Conservation (phyloP, 2,888 invertebrate species). For the Tetragonisca angustula region DNA sequence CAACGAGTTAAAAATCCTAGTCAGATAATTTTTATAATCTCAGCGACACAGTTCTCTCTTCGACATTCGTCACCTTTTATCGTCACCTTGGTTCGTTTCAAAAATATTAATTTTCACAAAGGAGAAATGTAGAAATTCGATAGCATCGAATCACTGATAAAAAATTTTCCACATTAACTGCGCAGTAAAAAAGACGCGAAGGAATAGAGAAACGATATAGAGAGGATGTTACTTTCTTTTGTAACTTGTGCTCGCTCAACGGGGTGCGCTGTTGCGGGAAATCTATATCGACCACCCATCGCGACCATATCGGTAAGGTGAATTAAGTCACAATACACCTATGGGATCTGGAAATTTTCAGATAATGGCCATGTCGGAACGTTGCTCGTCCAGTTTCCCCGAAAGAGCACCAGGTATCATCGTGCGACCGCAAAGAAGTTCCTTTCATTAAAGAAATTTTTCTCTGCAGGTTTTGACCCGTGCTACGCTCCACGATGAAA, state of each 20-base stretch:
- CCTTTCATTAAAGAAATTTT: slow-evolving; percentile 57
- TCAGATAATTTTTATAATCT: too few species aligned
- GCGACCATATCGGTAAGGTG: slow-evolving; percentile 64
- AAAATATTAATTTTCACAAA: too few species aligned
- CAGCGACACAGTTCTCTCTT: too few species aligned
- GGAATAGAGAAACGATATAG: slow-evolving; percentile 18
- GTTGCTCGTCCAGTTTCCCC: slow-evolving; percentile 51
- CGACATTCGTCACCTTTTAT: too few species aligned
- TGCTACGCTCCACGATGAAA: slow-evolving; percentile 47
- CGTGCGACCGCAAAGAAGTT: slow-evolving; percentile 37
- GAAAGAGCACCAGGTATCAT: slow-evolving; percentile 50
- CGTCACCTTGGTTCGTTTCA: too few species aligned
- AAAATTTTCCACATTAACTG: background rate
- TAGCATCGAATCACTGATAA: too few species aligned
- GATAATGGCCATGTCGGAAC: slow-evolving; percentile 67
- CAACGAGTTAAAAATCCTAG: too few species aligned
- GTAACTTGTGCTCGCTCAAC: slow-evolving; percentile 48
- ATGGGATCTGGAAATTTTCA: slow-evolving; percentile 71
- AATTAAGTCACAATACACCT: slow-evolving; percentile 75
- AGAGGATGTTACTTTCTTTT: slow-evolving; percentile 35
- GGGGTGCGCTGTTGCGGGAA: slow-evolving; percentile 62
- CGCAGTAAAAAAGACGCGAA: background rate
- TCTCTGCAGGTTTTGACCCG: slow-evolving; percentile 50
- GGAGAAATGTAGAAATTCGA: too few species aligned
- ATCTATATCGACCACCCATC: slow-evolving; percentile 74